phyloP scores from a whole-genome alignment of 2,797 vertebrate species.

The Tauraco hartlaubi region DNA sequence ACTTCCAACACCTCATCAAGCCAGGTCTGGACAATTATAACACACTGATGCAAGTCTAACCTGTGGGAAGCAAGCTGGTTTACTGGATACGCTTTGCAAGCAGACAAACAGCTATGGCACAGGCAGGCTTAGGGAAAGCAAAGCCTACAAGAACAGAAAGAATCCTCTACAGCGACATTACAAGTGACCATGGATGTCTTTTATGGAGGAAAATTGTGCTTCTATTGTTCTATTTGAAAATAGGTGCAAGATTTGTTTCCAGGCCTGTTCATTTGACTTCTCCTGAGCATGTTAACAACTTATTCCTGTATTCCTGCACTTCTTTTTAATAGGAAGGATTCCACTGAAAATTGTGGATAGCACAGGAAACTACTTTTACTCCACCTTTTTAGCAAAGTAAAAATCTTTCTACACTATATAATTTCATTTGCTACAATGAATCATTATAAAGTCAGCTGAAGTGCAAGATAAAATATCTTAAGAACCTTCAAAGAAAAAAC shows the following conservation, averaged over 20 bases:
- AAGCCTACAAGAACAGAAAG: not conserved
- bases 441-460: constrained; percentile 54
- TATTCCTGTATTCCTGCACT: not conserved
- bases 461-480: constrained; percentile 61
- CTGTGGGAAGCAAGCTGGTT: not conserved
- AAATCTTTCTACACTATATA: constrained; percentile 3
- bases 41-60: not conserved
- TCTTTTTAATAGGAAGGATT: not conserved
- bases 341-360: constrained; percentile 8
- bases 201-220: not conserved
- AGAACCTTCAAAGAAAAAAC: constrained; percentile 58
- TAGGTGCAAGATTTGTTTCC: not conserved
- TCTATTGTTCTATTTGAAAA: not conserved
- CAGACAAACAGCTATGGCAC: not conserved
- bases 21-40: not conserved
- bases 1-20: not conserved
- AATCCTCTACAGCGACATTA: not conserved
- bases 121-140: not conserved
- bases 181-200: not conserved
- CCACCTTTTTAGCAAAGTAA: constrained; percentile 9
- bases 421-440: constrained; percentile 42
- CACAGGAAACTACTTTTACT: not conserved
- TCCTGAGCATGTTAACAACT: not conserved
- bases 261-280: not conserved
- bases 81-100: not conserved